phyloP scores from a whole-genome alignment of 2,888 invertebrate genomes.

The Cryptus armator region DNA sequence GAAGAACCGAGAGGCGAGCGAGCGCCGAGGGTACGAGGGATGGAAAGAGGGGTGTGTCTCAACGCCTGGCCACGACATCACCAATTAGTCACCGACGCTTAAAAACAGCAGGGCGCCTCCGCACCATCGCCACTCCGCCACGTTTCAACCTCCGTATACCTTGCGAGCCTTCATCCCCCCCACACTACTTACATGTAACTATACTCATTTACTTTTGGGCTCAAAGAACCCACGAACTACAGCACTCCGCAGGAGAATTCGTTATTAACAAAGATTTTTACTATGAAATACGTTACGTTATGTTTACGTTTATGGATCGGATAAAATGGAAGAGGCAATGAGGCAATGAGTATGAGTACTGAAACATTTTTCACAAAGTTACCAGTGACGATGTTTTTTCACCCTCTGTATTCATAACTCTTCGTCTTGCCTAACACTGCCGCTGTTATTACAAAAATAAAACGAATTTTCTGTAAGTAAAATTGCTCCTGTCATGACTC shows the following conservation, averaged over 20 bases:
- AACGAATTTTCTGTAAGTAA: slow-evolving; percentile 10
- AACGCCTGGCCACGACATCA: slow-evolving; percentile 85
- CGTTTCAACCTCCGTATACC: slow-evolving; percentile 36
- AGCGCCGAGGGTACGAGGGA: slow-evolving; percentile 29
- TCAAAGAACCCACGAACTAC: not conserved
- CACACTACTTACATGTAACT: slow-evolving; percentile 29
- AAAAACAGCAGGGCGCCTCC: slow-evolving; percentile 83
- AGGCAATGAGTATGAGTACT: not conserved
- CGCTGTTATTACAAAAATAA: slow-evolving; percentile 6
- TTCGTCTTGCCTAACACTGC: not conserved
- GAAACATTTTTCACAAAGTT: not conserved
- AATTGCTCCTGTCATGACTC: slow-evolving; percentile 22
- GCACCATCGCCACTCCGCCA: slow-evolving; percentile 69
- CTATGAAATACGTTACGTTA: no score
- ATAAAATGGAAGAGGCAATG: no score
- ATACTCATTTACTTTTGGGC: slow-evolving; percentile 8
- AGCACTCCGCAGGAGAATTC: not conserved
- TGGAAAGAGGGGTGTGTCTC: slow-evolving; percentile 80
- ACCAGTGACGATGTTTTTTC: not conserved
- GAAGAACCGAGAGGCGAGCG: slow-evolving; percentile 46
- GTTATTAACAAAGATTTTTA: not conserved
- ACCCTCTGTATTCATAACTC: not conserved
- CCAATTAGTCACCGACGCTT: slow-evolving; percentile 85
- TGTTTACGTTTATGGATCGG: no score
- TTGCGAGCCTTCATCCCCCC: slow-evolving; percentile 14